Conservation (phyloP, 2,888 invertebrate genomes). For the Watsonalla binaria region DNA sequence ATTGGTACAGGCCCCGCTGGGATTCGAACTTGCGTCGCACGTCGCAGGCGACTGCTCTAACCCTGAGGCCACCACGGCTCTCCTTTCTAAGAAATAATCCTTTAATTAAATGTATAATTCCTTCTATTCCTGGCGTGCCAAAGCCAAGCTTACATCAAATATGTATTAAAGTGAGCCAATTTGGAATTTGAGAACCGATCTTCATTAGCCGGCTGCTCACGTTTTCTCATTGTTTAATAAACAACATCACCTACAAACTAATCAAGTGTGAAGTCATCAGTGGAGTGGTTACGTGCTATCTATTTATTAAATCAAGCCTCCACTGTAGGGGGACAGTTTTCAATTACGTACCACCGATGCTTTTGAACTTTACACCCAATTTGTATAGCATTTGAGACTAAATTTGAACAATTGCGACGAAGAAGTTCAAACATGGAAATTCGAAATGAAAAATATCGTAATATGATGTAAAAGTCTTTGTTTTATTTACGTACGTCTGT, state of each 20-base stretch:
- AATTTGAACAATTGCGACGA: neutral
- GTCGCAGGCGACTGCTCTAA: too few relatives aligned
- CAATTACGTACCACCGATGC: neutral
- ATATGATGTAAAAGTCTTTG: too few relatives aligned
- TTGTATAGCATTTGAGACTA: too few relatives aligned
- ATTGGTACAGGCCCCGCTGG: too few relatives aligned
- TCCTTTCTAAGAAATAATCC: too few relatives aligned
- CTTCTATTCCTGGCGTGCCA: neutral
- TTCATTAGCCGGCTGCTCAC: neutral
- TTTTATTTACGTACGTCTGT: too few relatives aligned
- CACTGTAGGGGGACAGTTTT: conserved; percentile 1
- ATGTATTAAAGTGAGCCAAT: neutral
- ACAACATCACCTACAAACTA: neutral
- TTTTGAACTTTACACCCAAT: neutral
- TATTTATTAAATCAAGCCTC: conserved; percentile 22
- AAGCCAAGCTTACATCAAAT: too few relatives aligned
- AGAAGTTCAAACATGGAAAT: too few relatives aligned
- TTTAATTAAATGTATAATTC: too few relatives aligned
- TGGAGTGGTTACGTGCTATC: conserved; percentile 15
- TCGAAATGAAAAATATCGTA: too few relatives aligned
- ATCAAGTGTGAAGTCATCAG: conserved; percentile 9
- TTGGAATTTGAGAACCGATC: neutral
- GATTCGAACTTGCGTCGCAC: too few relatives aligned
- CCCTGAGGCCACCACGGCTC: too few relatives aligned
- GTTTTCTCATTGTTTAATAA: neutral